These are phyloP conservation scores for Cyaniris semiargus DNA, from an alignment of 2,888 invertebrate species.

Conservation along the genomic window DNA sequence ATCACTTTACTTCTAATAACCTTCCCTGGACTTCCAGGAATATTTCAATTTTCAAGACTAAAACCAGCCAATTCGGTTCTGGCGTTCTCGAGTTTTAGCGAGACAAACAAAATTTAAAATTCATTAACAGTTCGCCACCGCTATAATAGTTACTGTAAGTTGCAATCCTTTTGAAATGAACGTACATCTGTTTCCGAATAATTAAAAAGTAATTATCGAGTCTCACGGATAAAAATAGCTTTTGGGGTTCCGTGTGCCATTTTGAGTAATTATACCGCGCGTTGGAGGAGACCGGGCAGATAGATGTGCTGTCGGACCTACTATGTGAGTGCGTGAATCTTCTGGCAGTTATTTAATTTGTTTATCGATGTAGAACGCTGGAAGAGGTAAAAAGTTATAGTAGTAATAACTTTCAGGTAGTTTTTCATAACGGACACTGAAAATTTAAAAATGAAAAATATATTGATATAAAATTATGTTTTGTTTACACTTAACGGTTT, in stretches of 20 bases:
- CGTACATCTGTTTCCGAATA: constrained; percentile 13
- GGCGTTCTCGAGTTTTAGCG: no score
- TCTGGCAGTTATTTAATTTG: constrained; percentile 77
- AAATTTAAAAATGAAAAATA: no score
- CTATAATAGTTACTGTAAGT: not conserved
- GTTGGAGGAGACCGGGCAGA: constrained; percentile 66
- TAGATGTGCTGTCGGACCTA: constrained; percentile 69
- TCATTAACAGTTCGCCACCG: no score
- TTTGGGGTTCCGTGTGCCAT: constrained; percentile 28
- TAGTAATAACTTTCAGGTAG: no score
- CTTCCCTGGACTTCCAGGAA: no score
- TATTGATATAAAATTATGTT: no score
- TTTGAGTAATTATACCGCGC: constrained; percentile 45
- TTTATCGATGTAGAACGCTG: constrained; percentile 50
- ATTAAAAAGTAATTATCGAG: constrained; percentile 15
- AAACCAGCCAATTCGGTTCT: no score
- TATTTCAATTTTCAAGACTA: no score
- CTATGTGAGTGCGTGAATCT: constrained; percentile 70
- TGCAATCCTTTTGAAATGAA: not conserved
- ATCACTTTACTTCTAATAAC: no score
- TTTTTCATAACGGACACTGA: no score
- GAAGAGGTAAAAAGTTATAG: constrained; percentile 37
- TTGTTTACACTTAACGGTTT: no score
- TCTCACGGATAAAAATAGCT: constrained; percentile 16
- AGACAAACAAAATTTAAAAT: no score